Base-by-base conservation (phyloP, 1,140 invertebrate species). In the Meloidogyne hapla region DNA sequence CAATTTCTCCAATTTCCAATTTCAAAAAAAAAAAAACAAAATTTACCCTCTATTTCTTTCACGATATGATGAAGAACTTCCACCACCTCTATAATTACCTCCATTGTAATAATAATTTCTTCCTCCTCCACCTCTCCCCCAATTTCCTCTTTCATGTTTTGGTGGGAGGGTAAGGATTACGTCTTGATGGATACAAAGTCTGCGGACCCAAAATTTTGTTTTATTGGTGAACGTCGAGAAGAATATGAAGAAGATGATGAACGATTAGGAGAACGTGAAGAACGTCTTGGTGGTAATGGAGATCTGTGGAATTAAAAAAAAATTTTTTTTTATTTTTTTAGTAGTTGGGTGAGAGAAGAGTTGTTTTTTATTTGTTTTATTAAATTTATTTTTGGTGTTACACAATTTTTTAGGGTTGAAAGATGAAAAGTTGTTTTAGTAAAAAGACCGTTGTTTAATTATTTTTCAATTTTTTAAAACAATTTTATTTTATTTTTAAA, bases 121-220 rank as follows among this genome's bases (percentile, higher is more conserved):
- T 33, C 10, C 10, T n/a, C 23, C 8, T 1, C 65, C 15, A 18
- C 18, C 8, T 25, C 9, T 15, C 3, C 40, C 15, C 15, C 28
- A 25, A 56, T 64, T 61, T 33, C 23, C n/a, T n/a, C n/a, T 63
- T 25, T 63, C 71, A 38, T 73, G 28, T 23, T 28, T 61, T 1
- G 71, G 42, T 21, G 56, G 56, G 23, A n/a, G 71, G 71, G 23
- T 73, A 73, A 61, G 71, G 71, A 64, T 63, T 64, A 28, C 71
- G 56, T 23, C 71, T 42, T 42, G 65, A 67, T 12, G 71, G 71
- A 40, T 73, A 73, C 15, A 73, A 64, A 0, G 71, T 73, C n/a
- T 73, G 71, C 3, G 71, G 56, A n/a, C 71, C 71, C 71, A 73
- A 38, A 15, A 18, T 61, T 8, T 56, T n/a, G n/a, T 56, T 56